Conservation (phyloP, 2,113 vertebrate genomes). For the Heliornis fulica region DNA sequence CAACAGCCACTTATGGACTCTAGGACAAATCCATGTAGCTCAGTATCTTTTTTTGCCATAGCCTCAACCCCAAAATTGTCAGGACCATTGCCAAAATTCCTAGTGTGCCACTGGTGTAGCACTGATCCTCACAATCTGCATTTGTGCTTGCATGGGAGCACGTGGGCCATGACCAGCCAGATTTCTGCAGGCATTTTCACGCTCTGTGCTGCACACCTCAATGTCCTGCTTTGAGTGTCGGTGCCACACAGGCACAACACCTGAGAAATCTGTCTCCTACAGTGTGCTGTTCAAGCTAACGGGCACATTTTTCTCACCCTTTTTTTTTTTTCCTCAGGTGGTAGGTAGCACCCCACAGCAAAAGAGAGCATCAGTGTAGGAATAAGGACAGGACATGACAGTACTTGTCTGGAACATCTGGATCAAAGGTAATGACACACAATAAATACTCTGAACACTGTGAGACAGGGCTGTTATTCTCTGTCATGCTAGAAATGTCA, state of each 20-base stretch:
- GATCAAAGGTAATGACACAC: neutral
- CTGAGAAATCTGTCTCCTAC: neutral
- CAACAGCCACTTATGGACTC: accelerated
- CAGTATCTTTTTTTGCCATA: neutral
- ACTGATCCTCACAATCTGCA: neutral
- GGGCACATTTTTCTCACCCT: neutral
- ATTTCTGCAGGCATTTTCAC: neutral
- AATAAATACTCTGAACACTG: neutral
- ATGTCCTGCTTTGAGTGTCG: accelerated
- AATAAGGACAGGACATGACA: neutral
- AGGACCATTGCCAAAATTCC: neutral
- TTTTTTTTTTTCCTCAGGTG: neutral
- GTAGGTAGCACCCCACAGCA: neutral
- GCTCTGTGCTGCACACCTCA: neutral
- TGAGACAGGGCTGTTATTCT: neutral
- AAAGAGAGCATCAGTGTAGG: neutral
- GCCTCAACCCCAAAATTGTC: neutral
- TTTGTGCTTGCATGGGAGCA: neutral
- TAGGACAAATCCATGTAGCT: neutral
- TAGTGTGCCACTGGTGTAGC: neutral
- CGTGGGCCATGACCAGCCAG: neutral
- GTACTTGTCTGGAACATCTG: neutral
- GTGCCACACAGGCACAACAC: neutral
- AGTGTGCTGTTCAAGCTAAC: neutral
- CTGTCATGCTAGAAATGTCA: neutral